Evolutionary conservation across 2,113 vertebrate genomes (phyloP).

Genomic region (Hypocryptadius cinnamomeus): DNA sequence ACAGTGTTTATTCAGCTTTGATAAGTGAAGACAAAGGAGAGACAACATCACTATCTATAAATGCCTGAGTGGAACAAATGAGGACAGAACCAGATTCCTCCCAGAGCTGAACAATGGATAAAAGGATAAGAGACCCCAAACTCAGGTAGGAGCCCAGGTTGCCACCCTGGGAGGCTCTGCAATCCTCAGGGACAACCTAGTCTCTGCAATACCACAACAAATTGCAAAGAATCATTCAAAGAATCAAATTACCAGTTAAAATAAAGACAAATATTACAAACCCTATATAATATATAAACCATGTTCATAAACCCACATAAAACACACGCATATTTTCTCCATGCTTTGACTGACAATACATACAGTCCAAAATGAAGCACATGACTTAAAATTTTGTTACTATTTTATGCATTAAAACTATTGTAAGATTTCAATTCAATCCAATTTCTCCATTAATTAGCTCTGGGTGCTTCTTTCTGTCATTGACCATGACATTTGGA

Average conservation of each 20-base stretch:
- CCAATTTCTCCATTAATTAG: neutral
- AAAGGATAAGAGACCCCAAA: neutral
- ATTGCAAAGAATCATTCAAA: neutral
- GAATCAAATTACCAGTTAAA: neutral
- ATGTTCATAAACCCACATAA: neutral
- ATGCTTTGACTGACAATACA: neutral
- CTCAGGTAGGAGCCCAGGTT: neutral
- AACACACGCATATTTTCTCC: neutral
- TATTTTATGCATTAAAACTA: neutral
- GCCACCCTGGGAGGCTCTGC: accelerated
- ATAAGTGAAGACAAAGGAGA: neutral
- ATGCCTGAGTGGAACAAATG: neutral
- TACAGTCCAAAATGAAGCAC: neutral
- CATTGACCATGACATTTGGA: neutral
- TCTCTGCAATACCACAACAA: neutral
- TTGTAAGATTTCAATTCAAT: neutral
- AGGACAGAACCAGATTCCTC: neutral
- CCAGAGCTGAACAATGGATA: neutral
- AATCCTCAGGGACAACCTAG: accelerated
- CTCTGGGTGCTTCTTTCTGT: neutral
- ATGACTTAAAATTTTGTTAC: neutral
- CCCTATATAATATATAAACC: neutral
- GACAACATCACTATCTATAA: accelerated
- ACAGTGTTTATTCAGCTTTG: neutral
- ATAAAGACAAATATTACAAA: neutral